Evolutionary conservation across 2,113 vertebrate genomes (phyloP).

Genomic region (Lycocorax pyrrhopterus): DNA sequence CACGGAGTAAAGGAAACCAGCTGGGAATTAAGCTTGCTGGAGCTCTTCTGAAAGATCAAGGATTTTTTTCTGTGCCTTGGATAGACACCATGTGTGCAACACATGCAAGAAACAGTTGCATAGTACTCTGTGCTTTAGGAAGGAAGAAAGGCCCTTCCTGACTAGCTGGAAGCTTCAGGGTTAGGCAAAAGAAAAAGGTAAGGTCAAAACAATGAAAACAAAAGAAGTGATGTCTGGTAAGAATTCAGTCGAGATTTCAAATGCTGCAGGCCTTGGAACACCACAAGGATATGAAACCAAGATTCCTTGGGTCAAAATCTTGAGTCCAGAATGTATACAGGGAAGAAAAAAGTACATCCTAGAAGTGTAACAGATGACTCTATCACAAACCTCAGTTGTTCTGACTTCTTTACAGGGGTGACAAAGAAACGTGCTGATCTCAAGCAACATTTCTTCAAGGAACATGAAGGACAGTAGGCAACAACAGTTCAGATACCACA

Average conservation of each 20-base stretch:
- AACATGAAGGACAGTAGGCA: background rate
- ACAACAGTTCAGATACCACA: background rate
- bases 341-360: background rate
- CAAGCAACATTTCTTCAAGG: background rate
- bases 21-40: background rate
- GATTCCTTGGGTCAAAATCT: background rate
- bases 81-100: background rate
- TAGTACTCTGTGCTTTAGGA: background rate
- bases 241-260: background rate
- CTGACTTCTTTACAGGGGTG: background rate
- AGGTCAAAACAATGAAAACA: background rate
- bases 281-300: background rate
- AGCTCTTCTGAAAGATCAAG: background rate
- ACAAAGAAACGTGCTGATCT: background rate
- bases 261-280: background rate
- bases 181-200: background rate
- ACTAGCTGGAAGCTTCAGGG: background rate
- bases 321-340: background rate
- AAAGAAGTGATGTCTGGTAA: background rate
- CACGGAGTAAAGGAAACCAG: conserved; percentile 3
- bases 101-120: conserved; percentile 16
- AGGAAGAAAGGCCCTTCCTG: background rate
- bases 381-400: background rate
- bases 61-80: background rate
- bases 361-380: background rate